phyloP scores from a whole-genome alignment of 2,113 vertebrate genomes.

The Circaetus cinerascens region DNA sequence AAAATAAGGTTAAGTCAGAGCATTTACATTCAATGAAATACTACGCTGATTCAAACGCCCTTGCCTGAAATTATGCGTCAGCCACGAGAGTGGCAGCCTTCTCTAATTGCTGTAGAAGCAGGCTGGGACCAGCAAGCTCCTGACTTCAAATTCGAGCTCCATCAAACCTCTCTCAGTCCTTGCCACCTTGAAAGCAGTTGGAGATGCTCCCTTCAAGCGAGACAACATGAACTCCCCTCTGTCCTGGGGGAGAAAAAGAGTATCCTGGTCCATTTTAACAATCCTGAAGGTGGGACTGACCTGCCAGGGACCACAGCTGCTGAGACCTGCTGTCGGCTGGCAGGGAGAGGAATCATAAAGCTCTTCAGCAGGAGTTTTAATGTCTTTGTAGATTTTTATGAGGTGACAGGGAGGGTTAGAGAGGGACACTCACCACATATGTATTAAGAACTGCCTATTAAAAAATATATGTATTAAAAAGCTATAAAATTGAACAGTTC shows the following conservation, averaged over 20 bases:
- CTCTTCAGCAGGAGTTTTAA: not conserved
- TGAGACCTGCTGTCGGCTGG: not conserved
- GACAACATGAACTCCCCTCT: not conserved
- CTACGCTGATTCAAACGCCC: not conserved
- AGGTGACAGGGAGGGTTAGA: not conserved
- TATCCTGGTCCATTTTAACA: not conserved
- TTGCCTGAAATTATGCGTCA: not conserved
- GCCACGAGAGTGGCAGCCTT: not conserved
- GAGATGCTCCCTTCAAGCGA: not conserved
- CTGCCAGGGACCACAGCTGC: not conserved
- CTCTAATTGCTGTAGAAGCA: not conserved
- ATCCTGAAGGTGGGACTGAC: not conserved
- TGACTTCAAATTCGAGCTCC: not conserved
- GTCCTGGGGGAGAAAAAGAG: not conserved
- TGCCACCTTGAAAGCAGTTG: not conserved
- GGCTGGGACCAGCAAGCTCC: not conserved
- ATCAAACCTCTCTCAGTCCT: not conserved
- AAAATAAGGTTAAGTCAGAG: constrained; percentile 8
- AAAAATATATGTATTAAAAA: not conserved
- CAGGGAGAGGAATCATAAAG: not conserved
- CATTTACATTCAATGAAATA: not conserved
- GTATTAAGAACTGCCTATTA: not conserved
- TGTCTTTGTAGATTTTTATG: not conserved
- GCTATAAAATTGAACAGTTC: not conserved
- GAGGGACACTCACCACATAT: not conserved